These are phyloP conservation scores for Momotus momota DNA, from an alignment of 2,797 vertebrate species.

Conservation along the genomic window DNA sequence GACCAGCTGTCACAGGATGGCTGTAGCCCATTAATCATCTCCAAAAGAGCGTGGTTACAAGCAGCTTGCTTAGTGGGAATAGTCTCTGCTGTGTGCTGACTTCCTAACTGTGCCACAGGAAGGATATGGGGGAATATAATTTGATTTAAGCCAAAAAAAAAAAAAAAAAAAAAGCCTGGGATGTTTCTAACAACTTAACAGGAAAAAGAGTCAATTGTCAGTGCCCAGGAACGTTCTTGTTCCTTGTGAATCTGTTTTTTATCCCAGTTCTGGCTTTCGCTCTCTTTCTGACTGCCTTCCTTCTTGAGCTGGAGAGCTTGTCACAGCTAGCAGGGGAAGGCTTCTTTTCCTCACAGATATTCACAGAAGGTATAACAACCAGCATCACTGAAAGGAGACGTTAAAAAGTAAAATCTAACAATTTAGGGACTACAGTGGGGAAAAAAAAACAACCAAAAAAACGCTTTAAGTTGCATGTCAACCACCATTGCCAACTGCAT, in stretches of 20 bases:
- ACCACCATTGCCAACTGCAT: neutral
- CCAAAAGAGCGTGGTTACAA: neutral
- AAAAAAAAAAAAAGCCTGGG: neutral
- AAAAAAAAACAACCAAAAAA: neutral
- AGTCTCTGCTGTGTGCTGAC: neutral
- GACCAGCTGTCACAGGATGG: neutral
- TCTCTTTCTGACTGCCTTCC: neutral
- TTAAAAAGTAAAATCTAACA: neutral
- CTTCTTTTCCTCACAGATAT: neutral
- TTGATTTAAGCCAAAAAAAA: neutral
- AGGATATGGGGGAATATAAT: neutral
- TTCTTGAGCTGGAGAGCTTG: neutral
- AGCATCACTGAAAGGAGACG: neutral
- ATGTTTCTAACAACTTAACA: neutral
- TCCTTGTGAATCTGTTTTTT: neutral
- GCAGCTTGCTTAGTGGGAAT: neutral
- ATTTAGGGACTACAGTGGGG: neutral
- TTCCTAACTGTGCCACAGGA: neutral
- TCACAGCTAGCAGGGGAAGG: neutral
- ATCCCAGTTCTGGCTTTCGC: neutral
- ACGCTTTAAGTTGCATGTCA: neutral
- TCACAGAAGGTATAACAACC: neutral
- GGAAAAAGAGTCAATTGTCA: neutral
- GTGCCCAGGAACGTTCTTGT: neutral
- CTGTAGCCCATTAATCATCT: neutral